Evolutionary conservation across 2,888 invertebrate genomes (phyloP), one percentile per base, ranked within the genome.

Genomic region (Polydesmus complanatus): DNA sequence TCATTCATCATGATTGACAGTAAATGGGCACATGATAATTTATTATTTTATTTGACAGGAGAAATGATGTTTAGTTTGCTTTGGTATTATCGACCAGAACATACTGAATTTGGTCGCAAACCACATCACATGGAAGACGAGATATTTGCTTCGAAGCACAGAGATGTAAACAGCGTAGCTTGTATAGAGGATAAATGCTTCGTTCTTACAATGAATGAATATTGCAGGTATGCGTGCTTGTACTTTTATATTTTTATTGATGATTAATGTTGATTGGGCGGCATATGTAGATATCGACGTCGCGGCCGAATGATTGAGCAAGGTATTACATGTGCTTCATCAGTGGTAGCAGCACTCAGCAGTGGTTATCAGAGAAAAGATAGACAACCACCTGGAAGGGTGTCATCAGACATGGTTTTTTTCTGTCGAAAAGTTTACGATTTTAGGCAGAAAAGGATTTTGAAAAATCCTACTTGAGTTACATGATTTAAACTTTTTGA

Each of bases 131-230:
- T 86, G 71, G 82, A 84, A 14, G 91, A 91, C 72, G 96, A 96
- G 76, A 87, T 96, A 62, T 96, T 94, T 76, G 95, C 96, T 53
- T 95, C 94, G 23, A 83, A 91, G 62, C 96, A 96, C 75, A 83
- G 90, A 64, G 96, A 96, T 78, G 88, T 88, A 66, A 92, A 93
- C 77, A 91, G 91, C 69, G 95, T 95, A 62, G 95, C 95, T 62
- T 95, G 94, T 74, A 95, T 96, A 70, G 96, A 96, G 74, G 96
- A 96, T 78, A 92, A 91, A 76, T 95, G 95, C 77, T 94, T 89
- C 75, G 95, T 96, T 64, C 82, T 96, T 69, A 94, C 93, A 49
- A 93, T 87, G 74, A 90, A 91, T 76, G 95, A 96, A 78, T 96
- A 93, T 73, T 94, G 93, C 82, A 85, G 96, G 94, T 95, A 70